Base-by-base conservation (phyloP, 2,888 invertebrate genomes). In the Meteorus colon region DNA sequence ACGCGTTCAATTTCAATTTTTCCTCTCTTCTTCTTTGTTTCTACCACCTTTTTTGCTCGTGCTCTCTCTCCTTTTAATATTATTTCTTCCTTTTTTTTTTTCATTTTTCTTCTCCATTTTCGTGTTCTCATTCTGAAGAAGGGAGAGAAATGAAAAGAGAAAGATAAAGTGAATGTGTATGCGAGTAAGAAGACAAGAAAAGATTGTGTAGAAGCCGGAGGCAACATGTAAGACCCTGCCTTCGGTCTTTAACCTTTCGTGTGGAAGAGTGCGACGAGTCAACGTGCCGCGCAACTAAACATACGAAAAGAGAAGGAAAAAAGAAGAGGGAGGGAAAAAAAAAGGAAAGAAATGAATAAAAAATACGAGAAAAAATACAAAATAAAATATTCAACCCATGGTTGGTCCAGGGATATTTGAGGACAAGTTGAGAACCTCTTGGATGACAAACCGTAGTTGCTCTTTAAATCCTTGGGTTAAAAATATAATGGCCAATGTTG, bases 211-310 rank as follows among this genome's bases (percentile, higher is more conserved):
- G 65, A 70, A 68, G 76, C 70, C 72, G n/a, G 16, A 51, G 66
- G 48, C 51, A 73, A 72, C 51, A 71, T 29, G 69, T 69, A 55
- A 70, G 45, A 70, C 65, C 31, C 65, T 34, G 59, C 59, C 48
- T 41, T 69, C 62, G 70, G 75, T 75, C 70, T 75, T 75, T 65
- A 75, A 75, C 75, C 75, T 63, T 31, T 34, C 55, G 12, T 51
- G 31, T 19, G 29, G 48, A 69, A 34, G 34, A 59, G 69, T 59
- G 24, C 34, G 60, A 62, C 63, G 31, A 72, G 72, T 63, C 72
- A 72, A 72, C 63, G 72, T 63, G 48, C 63, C 41, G 29, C 60
- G 66, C 29, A 73, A 66, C 55, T 45, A 31, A 27, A 62, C 45
- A 34, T 19, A 55, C 55, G 55, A 55, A 55, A 55, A 55, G 48